These are phyloP conservation scores for Lepetodrilus schrolli DNA, from an alignment of 2,888 invertebrate genomes.

Conservation along the genomic window DNA sequence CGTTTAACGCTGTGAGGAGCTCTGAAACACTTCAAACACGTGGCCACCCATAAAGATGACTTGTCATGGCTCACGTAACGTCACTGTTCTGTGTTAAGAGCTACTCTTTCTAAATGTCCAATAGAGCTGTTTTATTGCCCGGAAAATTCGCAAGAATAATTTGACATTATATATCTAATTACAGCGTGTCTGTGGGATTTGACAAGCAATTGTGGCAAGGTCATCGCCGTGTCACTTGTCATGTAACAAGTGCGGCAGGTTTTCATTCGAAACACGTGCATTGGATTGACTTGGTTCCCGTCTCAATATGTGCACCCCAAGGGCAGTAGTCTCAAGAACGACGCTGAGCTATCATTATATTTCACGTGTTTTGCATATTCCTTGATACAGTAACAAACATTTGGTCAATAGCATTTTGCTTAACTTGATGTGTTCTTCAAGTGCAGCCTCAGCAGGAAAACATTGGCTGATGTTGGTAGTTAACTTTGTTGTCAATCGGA, in stretches of 20 bases:
- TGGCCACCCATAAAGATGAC: not conserved
- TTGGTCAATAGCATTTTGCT: too few relatives aligned
- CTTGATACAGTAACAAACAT: too few relatives aligned
- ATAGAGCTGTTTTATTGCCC: constrained; percentile 1
- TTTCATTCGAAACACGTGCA: too few relatives aligned
- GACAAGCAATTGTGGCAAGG: not conserved
- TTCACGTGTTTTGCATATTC: too few relatives aligned
- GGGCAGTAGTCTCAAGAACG: too few relatives aligned
- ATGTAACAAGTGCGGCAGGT: not conserved
- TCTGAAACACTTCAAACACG: not conserved
- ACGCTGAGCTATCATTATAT: too few relatives aligned
- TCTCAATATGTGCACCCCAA: too few relatives aligned
- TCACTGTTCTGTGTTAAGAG: constrained; percentile 10
- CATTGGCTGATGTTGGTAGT: too few relatives aligned
- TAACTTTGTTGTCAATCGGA: too few relatives aligned
- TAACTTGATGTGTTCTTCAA: too few relatives aligned
- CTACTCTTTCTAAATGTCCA: constrained; percentile 21
- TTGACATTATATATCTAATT: not conserved
- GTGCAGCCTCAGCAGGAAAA: too few relatives aligned
- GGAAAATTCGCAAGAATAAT: constrained; percentile 19
- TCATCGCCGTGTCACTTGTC: not conserved
- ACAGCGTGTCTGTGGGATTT: not conserved
- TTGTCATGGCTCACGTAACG: not conserved
- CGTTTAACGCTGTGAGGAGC: not conserved
- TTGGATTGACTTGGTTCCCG: too few relatives aligned